These are phyloP conservation scores for Melieria crassipennis DNA, from an alignment of 2,888 invertebrate species.

Conservation along the genomic window DNA sequence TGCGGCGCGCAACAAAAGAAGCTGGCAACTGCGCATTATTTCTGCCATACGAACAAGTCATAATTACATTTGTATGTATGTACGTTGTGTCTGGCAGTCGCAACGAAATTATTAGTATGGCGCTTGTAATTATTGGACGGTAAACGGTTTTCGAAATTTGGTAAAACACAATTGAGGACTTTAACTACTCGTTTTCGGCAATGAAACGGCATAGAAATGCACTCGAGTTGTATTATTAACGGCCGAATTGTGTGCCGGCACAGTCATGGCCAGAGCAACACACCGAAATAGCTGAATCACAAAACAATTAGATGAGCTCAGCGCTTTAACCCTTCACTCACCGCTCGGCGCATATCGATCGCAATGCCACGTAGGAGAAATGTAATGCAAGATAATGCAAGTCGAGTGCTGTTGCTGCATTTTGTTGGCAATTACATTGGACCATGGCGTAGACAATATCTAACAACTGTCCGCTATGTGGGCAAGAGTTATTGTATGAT, in stretches of 20 bases:
- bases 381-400: slow-evolving; percentile 8
- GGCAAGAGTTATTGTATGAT: not conserved
- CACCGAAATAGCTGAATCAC: slow-evolving; percentile 54
- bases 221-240: not conserved
- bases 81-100: not conserved
- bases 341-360: slow-evolving; percentile 8
- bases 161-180: slow-evolving; percentile 18
- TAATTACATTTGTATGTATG: too few species aligned
- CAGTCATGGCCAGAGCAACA: too few species aligned
- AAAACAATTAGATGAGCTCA: slow-evolving; percentile 54
- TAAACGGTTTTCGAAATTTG: not conserved
- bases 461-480: too few species aligned
- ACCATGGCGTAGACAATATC: slow-evolving; percentile 8
- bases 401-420: slow-evolving; percentile 17
- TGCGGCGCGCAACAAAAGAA: too few species aligned
- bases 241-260: too few species aligned
- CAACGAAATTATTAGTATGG: slow-evolving; percentile 33
- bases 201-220: not conserved
- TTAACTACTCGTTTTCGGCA: not conserved
- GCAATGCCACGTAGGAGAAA: slow-evolving; percentile 7
- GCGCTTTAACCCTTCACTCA: slow-evolving; percentile 33
- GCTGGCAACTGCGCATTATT: too few species aligned
- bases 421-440: slow-evolving; percentile 12
- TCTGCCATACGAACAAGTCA: too few species aligned
- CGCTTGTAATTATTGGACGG: slow-evolving; percentile 32